Conservation (phyloP, 2,888 invertebrate species). For the Idaea dimidiata region DNA sequence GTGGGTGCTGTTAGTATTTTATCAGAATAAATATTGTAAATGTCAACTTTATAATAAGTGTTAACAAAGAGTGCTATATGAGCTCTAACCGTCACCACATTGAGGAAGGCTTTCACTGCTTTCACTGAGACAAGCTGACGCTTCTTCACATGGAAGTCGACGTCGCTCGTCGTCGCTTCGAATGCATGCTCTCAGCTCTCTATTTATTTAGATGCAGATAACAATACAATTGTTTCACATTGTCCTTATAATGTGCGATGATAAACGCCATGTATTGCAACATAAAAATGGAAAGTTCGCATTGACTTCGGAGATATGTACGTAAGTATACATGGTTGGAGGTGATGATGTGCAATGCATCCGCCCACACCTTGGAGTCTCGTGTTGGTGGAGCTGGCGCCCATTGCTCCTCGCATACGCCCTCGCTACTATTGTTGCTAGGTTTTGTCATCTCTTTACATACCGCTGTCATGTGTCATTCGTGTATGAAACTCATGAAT, state of each 20-base stretch:
- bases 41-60: slow-evolving; percentile 43
- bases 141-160: slow-evolving; percentile 51
- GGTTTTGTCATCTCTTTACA: slow-evolving; percentile 26
- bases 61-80: slow-evolving; percentile 48
- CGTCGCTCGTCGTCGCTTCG: slow-evolving; percentile 31
- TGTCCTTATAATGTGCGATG: slow-evolving; percentile 60
- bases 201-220: slow-evolving; percentile 70
- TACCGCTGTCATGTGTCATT: slow-evolving; percentile 41
- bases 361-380: slow-evolving; percentile 65
- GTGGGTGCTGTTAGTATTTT: background rate
- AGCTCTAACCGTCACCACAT: slow-evolving; percentile 35
- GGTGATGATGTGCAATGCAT: slow-evolving; percentile 70
- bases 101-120: slow-evolving; percentile 72
- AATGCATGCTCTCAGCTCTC: slow-evolving; percentile 56
- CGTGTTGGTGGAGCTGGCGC: slow-evolving; percentile 62
- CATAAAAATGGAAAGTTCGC: slow-evolving; percentile 70
- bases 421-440: slow-evolving; percentile 51
- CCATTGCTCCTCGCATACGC: slow-evolving; percentile 27
- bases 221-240: slow-evolving; percentile 66
- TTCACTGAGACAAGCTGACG: slow-evolving; percentile 66
- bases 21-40: slow-evolving; percentile 17
- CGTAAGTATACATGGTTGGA: slow-evolving; percentile 51
- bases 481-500: slow-evolving; percentile 16
- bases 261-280: slow-evolving; percentile 62
- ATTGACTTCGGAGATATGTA: slow-evolving; percentile 51